These are phyloP conservation scores for Hoplodrina ambigua DNA, from an alignment of 2,888 invertebrate genomes.

Conservation along the genomic window DNA sequence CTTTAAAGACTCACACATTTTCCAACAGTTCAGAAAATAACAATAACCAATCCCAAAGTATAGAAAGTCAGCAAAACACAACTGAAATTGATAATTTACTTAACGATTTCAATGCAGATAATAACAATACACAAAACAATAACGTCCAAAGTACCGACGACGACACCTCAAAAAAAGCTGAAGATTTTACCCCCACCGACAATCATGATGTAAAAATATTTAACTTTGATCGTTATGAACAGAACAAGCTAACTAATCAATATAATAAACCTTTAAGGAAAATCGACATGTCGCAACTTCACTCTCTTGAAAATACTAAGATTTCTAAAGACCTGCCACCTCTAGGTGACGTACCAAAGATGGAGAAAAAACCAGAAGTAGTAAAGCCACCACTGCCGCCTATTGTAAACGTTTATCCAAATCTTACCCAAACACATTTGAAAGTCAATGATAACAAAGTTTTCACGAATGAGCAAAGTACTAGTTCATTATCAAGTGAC, in stretches of 20 bases:
- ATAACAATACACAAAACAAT: slow-evolving; percentile 75
- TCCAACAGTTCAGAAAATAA: slow-evolving; percentile 84
- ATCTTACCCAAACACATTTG: slow-evolving; percentile 86
- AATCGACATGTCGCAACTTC: slow-evolving; percentile 86
- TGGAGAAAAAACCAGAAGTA: slow-evolving; percentile 76
- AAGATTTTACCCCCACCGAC: slow-evolving; percentile 73
- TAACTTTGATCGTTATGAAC: slow-evolving; percentile 89
- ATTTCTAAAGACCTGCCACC: slow-evolving; percentile 87
- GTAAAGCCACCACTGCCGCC: slow-evolving; percentile 78
- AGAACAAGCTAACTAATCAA: slow-evolving; percentile 81
- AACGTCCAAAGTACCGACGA: slow-evolving; percentile 66
- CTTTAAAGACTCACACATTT: slow-evolving; percentile 86
- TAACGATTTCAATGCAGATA: slow-evolving; percentile 79
- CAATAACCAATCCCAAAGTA: slow-evolving; percentile 82
- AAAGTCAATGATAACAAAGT: slow-evolving; percentile 86
- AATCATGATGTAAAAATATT: slow-evolving; percentile 87
- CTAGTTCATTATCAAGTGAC: slow-evolving; percentile 88
- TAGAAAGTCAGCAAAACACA: slow-evolving; percentile 79
- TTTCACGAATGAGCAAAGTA: slow-evolving; percentile 88
- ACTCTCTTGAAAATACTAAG: slow-evolving; percentile 86
- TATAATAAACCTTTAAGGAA: slow-evolving; percentile 82
- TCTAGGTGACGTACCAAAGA: slow-evolving; percentile 69
- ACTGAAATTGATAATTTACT: slow-evolving; percentile 83
- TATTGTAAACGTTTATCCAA: slow-evolving; percentile 87
- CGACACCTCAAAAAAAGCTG: slow-evolving; percentile 68